Percentiles rank a stretch among this genome's conserved stretches.
Evolutionary conservation across 2,113 vertebrate genomes (phyloP).

Genomic region (Cyanoliseus patagonus): DNA sequence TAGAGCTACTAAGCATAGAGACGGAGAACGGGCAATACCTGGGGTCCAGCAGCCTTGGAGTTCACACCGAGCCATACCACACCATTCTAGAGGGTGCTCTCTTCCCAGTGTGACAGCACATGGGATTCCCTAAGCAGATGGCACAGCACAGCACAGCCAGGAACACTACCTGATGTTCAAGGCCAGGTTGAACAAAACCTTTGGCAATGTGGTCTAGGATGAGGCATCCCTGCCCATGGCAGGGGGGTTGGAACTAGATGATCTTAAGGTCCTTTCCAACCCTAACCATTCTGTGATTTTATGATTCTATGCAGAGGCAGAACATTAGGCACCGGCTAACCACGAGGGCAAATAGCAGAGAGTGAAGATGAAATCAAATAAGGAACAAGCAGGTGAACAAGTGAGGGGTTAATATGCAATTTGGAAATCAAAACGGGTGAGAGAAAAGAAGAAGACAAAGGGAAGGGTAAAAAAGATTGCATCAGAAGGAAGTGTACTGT

Average conservation of each 20-base stretch:
- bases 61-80: not conserved
- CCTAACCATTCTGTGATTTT: not conserved
- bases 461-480: not conserved
- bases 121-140: rapidly evolving
- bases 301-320: not conserved
- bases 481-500: not conserved
- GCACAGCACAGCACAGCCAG: not conserved
- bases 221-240: not conserved
- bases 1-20: not conserved
- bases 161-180: rapidly evolving
- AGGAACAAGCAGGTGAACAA: not conserved
- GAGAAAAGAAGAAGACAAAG: not conserved
- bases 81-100: not conserved
- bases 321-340: not conserved
- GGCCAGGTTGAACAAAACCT: not conserved
- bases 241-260: not conserved
- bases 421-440: not conserved
- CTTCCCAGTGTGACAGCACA: not conserved
- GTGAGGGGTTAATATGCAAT: not conserved
- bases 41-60: not conserved
- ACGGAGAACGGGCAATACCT: not conserved
- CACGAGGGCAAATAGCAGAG: not conserved
- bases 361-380: not conserved
- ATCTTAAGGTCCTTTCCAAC: not conserved
- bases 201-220: not conserved